Base-by-base conservation (phyloP, 2,888 invertebrate species). In the Tetragnatha montana region DNA sequence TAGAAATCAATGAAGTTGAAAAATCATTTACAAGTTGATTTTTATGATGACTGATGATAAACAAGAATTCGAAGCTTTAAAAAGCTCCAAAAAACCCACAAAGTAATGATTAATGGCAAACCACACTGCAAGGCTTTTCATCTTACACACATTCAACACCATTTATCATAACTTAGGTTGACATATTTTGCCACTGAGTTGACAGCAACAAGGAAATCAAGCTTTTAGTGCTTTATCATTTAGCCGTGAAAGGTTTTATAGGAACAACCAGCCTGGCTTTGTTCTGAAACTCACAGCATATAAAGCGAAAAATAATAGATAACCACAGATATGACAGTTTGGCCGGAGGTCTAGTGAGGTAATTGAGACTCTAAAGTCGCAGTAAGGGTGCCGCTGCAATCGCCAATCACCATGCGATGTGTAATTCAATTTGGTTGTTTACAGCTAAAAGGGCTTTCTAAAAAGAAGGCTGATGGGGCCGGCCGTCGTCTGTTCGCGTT, bases 221-320 rank as follows among this genome's bases (percentile, higher is more conserved):
- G 87, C 87, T 88, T 88, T 88, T 82, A 76, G 81, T 73, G 35
- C 87, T 88, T 88, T 88, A 82, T 88, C 87, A 88, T 81, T 88
- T 78, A 88, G 87, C 78, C 87, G 76, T 75, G 87, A 78, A 35
- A 76, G 70, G 81, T 78, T 87, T 82, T 81, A 70, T 82, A 51
- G 70, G 75, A 78, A 47, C 8, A 50, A 78, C 68, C 78, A 82
- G 70, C 47, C 35, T 75, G 70, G 35, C 19, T 85, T 80, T 47
- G 74, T 80, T 80, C 71, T 80, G 21, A 68, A 49, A 14, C 51
- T 80, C 22, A 78, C 14, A 19, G 60, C 69, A 50, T 47, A 69
- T 17, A 47, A 68, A 50, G 49, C 47, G 76, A 19, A 74, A 50
- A 74, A 69, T 69, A 69, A 69, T 51, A 78, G 70, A 85, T 85